A percentile compares a stretch with the other conserved stretches of the same genome.
phyloP scores from a whole-genome alignment of 1,140 invertebrate genomes.

The Sminthurinus signatus region DNA sequence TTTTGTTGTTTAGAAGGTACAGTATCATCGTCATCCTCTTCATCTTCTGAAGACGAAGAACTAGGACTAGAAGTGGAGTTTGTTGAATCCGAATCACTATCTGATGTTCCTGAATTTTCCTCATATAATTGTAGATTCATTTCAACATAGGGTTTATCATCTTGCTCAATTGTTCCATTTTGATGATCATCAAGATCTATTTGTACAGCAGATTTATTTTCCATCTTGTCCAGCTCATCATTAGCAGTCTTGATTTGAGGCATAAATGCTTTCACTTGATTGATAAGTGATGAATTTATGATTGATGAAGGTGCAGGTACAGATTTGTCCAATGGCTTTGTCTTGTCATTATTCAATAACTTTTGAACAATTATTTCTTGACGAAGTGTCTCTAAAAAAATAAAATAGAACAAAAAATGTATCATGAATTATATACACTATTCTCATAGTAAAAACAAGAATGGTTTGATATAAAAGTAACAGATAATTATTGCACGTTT shows the following conservation, averaged over 20 bases:
- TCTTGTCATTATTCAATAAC: not conserved
- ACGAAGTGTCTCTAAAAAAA: not conserved
- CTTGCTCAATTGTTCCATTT: too few species aligned
- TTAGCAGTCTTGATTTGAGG: not conserved
- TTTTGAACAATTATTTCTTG: not conserved
- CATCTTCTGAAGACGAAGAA: not conserved
- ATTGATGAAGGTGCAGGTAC: not conserved
- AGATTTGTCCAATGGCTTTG: too few species aligned
- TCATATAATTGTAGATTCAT: not conserved
- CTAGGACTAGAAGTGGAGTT: not conserved
- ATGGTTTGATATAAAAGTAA: not conserved
- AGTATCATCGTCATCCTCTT: not conserved
- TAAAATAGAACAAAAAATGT: not conserved
- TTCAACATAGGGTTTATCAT: not conserved
- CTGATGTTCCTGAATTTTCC: slow-evolving; percentile 1
- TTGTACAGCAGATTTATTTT: not conserved
- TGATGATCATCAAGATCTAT: not conserved
- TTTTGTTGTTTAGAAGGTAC: not conserved
- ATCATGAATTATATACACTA: not conserved
- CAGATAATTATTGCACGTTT: not conserved
- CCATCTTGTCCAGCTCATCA: not conserved
- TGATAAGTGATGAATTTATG: not conserved
- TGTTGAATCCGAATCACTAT: slow-evolving; percentile 1
- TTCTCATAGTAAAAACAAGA: not conserved
- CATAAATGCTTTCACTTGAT: slow-evolving; percentile 1